Evolutionary conservation across 2,113 vertebrate genomes (phyloP), one percentile per base, ranked within the genome.

Genomic region (Hippocampus zosterae): DNA sequence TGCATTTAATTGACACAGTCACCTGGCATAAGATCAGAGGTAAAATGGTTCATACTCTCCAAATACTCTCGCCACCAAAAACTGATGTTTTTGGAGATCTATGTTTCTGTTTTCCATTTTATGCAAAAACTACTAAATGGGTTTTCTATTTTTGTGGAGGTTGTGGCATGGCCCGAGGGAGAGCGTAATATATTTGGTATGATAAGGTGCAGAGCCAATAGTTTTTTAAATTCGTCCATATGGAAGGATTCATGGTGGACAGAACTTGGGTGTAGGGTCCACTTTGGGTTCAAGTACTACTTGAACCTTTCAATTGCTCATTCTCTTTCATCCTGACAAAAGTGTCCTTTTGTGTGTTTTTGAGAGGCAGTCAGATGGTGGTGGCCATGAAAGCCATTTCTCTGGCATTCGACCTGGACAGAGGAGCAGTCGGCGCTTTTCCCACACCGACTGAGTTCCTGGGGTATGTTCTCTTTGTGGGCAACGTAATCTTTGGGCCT

Each of bases 361-460:
- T 71, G 23, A 66, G 69, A 97, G 95, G 95, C 71, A 94, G 94
- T 64, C 95, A 96, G 90, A 97, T 97, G 94, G 95, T 97, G 55
- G 94, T 97, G 82, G 94, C 95, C 74, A 97, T 97, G 95, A 97
- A 97, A 74, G 94, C 92, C 12, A 94, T 97, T 81, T 97, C 95
- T 65, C 81, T 97, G 88, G 95, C 94, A 67, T 96, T 97, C 67
- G 95, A 97, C 87, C 81, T 96, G 78, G 95, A 97, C 88, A 88
- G 92, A 61, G 93, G 94, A 2, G 71, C 85, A 0, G 88, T 95
- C 75, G 66, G 76, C 41, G 74, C 81, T 2, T 85, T 96, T n/a
- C 95, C 95, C 1, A 94, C 94, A 1, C 92, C 91, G 0, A 86
- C 92, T 27, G 93, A 95, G 86, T 95, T 95, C 88, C 92, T 95